Evolutionary conservation across 1,140 invertebrate genomes (phyloP), one percentile per base, ranked within the genome.

Genomic region (Bombus soroeensis): DNA sequence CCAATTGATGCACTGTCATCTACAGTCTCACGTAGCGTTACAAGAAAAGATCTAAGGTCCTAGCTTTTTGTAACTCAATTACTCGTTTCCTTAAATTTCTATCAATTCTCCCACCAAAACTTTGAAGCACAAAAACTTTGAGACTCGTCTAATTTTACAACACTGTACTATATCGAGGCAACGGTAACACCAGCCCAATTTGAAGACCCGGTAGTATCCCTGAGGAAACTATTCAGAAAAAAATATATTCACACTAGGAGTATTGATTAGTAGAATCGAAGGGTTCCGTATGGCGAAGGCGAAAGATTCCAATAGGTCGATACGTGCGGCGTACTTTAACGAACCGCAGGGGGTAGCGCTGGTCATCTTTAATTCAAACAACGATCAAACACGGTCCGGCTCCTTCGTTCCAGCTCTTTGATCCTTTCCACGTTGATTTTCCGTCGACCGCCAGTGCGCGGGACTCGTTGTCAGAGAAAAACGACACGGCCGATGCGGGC

Each of bases 331-430:
- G 43, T 62, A 81, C 39, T 74, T 59, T 75, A 86, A 86, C 80
- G 72, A 82, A 70, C 62, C 32, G 47, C 25, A 41, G 32, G 34
- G 47, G 13, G n/a, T 18, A 59, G 18, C 28, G 18, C 1, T 28
- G 70, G 70, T 83, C 68, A 84, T 84, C 86, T 87, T 87, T 87
- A 87, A 87, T 87, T 87, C 82, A 84, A 79, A 59, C 59, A 62
- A 74, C 62, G 70, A 68, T 87, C 86, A 84, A 84, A 87, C 81
- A 87, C 78, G 41, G 39, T 41, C 79, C 70, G 18, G 53, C 57
- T 83, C 43, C 57, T 83, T 87, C 53, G n/a, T 83, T 43, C 41
- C 34, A 34, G 28, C 41, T 47, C 62, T 78, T 87, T 82, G 85
- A 83, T 87, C 79, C 62, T 62, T 76, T n/a, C 39, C 66, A 28